A percentile compares a stretch with the other conserved stretches of the same genome.
Conservation (phyloP, 2,113 vertebrate genomes). For the Cyanoderma ruficeps region DNA sequence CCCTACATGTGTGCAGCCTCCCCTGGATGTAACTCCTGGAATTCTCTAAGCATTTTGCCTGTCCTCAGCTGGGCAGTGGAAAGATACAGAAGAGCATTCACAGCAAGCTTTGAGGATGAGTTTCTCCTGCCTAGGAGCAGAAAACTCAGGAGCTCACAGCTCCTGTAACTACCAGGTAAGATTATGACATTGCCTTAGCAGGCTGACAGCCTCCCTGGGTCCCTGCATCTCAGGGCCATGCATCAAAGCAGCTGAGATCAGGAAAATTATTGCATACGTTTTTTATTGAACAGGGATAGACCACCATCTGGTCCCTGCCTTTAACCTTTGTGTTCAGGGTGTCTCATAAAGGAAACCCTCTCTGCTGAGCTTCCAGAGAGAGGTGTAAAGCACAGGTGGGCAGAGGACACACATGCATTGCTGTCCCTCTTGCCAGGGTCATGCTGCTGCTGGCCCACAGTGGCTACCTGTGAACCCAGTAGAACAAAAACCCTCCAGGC, state of each 20-base stretch:
- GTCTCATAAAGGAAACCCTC: not conserved
- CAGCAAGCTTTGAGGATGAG: not conserved
- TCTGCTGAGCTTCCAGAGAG: not conserved
- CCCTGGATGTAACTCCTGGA: rapidly evolving
- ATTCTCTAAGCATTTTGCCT: not conserved
- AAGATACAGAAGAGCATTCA: not conserved
- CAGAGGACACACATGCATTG: rapidly evolving
- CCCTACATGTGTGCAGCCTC: rapidly evolving
- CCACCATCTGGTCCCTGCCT: too few species aligned
- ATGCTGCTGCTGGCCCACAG: not conserved
- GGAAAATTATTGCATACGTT: not conserved
- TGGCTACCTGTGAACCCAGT: not conserved
- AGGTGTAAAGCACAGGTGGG: not conserved
- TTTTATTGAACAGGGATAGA: not conserved
- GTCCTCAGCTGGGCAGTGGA: not conserved
- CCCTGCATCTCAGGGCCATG: rapidly evolving
- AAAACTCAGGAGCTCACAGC: rapidly evolving
- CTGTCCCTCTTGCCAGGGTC: not conserved
- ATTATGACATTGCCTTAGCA: rapidly evolving
- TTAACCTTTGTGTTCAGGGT: not conserved
- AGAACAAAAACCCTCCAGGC: rapidly evolving
- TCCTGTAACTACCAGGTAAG: not conserved
- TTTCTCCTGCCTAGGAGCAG: not conserved
- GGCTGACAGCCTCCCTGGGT: rapidly evolving
- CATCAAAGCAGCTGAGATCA: not conserved